These are phyloP conservation scores for Cinclus mexicanus DNA, from an alignment of 2,113 vertebrate species.

Conservation along the genomic window DNA sequence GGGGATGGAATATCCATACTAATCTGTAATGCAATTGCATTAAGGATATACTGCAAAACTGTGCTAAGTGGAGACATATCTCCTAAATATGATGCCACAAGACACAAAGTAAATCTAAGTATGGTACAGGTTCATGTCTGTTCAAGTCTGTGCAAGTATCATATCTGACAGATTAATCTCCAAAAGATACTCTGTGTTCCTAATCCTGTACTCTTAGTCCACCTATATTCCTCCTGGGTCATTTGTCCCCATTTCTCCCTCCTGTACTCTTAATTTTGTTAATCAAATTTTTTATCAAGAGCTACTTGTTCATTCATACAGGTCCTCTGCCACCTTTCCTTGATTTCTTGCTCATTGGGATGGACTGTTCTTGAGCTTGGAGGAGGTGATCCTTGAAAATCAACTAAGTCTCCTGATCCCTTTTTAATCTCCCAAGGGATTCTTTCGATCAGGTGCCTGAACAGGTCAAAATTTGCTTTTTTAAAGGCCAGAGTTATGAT, in stretches of 20 bases:
- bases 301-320: not conserved
- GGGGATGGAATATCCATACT: not conserved
- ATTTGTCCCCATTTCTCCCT: not conserved
- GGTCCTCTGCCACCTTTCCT: not conserved
- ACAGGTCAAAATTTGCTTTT: not conserved
- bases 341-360: not conserved
- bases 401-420: no score
- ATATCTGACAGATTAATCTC: not conserved
- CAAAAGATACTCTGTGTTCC: not conserved
- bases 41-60: not conserved
- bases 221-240: not conserved
- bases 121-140: not conserved
- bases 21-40: not conserved
- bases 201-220: not conserved
- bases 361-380: not conserved
- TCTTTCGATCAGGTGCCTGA: not conserved
- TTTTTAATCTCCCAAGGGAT: not conserved
- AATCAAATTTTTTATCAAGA: not conserved
- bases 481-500: not conserved
- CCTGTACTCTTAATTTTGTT: not conserved
- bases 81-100: not conserved
- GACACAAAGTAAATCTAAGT: not conserved
- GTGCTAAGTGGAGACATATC: not conserved
- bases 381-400: not conserved
- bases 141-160: not conserved